Evolutionary conservation across 2,113 vertebrate genomes (phyloP), one percentile per base, ranked within the genome.

Genomic region (Rattus rattus): DNA sequence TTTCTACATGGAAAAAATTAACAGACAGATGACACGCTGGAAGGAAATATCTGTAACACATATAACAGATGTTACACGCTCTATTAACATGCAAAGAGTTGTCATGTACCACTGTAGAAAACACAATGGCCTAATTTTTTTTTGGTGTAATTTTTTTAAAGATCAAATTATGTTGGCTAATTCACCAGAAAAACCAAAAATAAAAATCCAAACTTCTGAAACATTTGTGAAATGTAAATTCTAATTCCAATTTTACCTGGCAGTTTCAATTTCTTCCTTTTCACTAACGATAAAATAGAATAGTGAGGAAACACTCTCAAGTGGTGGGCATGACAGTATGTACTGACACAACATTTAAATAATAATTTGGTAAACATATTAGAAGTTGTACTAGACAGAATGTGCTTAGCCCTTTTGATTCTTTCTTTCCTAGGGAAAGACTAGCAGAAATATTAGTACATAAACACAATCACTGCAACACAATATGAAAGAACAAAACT

Each of bases 1-100:
- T 49, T 81, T 94, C 70, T 91, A 26, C 24, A n/a, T 75, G 88
- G 92, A 97, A 97, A 95, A 92, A 90, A 52, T 94, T 94, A 86
- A 88, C 30, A 92, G 30, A 61, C 12, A 92, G 47, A 75, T 89
- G 67, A 95, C 59, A 86, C 52, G 61, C 24, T n/a, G 20, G 91
- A 52, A 92, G 79, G 67, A 96, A 93, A 96, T 11, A 59, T 70
- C 83, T 89, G 39, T n/a, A 93, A 88, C n/a, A 63, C 47, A 65
- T 26, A 6, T 49, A 30, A 86, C n/a, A n/a, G n/a, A 88, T 9
- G n/a, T 2, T 28, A 84, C 47, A 63, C 77, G 52, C 19, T 70
- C 63, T 30, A 26, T 28, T 61, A 59, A 43, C 56, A 43, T 28
- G 59, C n/a, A 28, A 69, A 56, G 52, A 91, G 20, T 24, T 47